A percentile compares a stretch with the other conserved stretches of the same genome.
These are phyloP conservation scores for Heteronetta atricapilla DNA, from an alignment of 2,113 vertebrate species.

Conservation along the genomic window DNA sequence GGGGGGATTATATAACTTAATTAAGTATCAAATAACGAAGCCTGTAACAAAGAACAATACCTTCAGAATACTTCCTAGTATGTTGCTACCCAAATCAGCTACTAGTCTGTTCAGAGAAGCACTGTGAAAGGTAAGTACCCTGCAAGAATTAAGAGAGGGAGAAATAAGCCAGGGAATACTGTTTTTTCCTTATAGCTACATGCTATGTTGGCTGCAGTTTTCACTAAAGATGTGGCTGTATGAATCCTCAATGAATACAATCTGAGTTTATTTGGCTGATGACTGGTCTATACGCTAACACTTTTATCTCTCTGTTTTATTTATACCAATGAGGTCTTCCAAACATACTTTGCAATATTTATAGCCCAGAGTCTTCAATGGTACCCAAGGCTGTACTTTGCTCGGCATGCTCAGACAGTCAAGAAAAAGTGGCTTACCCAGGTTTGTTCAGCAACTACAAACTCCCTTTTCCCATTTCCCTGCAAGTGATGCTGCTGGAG, in stretches of 20 bases:
- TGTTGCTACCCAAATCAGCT: background rate
- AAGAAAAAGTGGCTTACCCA: background rate
- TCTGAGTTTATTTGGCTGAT: background rate
- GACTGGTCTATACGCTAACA: background rate
- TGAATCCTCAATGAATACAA: background rate
- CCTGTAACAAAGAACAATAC: background rate
- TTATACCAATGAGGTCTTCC: background rate
- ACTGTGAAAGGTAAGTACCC: background rate
- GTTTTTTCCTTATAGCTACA: background rate
- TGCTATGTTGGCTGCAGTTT: background rate
- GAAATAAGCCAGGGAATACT: background rate
- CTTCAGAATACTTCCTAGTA: background rate
- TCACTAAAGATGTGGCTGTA: background rate
- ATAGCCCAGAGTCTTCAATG: background rate
- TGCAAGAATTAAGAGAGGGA: background rate
- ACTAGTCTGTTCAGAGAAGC: background rate
- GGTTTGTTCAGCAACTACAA: background rate
- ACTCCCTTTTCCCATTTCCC: background rate
- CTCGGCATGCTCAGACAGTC: background rate
- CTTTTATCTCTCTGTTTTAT: background rate
- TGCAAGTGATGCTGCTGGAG: background rate
- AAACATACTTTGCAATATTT: background rate
- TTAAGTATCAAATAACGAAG: background rate
- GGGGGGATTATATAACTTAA: background rate
- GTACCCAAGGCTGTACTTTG: background rate